Conservation (phyloP, 1,140 invertebrate genomes). For the Drosophila bocki region DNA sequence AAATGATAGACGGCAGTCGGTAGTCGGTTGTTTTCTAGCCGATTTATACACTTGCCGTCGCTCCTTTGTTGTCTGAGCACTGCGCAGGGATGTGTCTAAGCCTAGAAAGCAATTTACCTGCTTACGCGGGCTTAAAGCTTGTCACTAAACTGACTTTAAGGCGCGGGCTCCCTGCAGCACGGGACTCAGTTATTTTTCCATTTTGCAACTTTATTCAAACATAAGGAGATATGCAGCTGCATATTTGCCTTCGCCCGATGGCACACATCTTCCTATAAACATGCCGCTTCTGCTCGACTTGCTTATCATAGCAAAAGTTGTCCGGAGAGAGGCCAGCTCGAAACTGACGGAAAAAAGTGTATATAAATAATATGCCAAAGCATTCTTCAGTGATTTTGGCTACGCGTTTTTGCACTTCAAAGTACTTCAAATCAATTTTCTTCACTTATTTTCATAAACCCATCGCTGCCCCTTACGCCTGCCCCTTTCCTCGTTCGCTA, state of each 20-base stretch:
- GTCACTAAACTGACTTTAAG: constrained; percentile 18
- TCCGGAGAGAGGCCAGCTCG: constrained; percentile 14
- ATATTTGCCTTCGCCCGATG: constrained; percentile 8
- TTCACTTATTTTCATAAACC: constrained; percentile 83
- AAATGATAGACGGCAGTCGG: constrained; percentile 78
- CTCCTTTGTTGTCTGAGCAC: constrained; percentile 71
- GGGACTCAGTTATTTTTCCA: constrained; percentile 35
- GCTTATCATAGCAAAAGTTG: constrained; percentile 78
- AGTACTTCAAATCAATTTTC: constrained; percentile 83
- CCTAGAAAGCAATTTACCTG: constrained; percentile 62
- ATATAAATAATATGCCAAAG: constrained; percentile 78
- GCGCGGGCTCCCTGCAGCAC: background rate
- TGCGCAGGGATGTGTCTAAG: constrained; percentile 38
- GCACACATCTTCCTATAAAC: constrained; percentile 38
- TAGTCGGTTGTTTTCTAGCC: constrained; percentile 77
- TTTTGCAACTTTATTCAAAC: constrained; percentile 64
- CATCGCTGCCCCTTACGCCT: constrained; percentile 39
- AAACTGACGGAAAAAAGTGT: constrained; percentile 39
- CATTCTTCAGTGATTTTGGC: constrained; percentile 81
- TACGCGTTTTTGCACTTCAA: constrained; percentile 83
- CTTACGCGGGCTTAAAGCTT: constrained; percentile 43
- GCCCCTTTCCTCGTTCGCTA: background rate
- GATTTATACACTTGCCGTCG: constrained; percentile 73
- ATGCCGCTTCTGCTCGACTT: constrained; percentile 73
- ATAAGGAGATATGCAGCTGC: constrained; percentile 57